These are phyloP conservation scores for Parazoanthus atlanticus DNA, from an alignment of 92 coral and sea anemone species.

Conservation along the genomic window DNA sequence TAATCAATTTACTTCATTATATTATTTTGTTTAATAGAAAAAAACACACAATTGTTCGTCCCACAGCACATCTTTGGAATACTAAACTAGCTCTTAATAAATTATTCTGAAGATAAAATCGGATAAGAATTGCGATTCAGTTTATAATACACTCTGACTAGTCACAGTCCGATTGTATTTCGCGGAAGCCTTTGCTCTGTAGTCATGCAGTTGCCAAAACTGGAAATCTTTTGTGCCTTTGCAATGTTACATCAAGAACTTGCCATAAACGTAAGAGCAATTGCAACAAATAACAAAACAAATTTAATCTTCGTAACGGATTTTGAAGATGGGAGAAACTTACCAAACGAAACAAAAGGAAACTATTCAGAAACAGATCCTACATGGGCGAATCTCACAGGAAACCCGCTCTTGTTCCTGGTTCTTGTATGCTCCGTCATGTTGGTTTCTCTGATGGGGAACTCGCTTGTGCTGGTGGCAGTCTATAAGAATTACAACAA, in stretches of 20 bases:
- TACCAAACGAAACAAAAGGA: background rate
- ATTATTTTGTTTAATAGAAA: no score
- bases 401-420: background rate
- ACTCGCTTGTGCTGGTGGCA: constrained; percentile 7
- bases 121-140: background rate
- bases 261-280: background rate
- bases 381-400: background rate
- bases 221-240: background rate
- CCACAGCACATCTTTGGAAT: background rate
- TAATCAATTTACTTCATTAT: background rate
- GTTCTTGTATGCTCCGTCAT: constrained; percentile 1
- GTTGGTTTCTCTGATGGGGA: constrained; percentile 8
- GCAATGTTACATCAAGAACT: background rate
- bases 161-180: background rate
- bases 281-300: background rate
- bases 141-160: background rate
- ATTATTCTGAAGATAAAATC: background rate
- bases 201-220: background rate
- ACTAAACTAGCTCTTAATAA: background rate
- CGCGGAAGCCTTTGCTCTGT: background rate
- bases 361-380: background rate
- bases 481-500: background rate
- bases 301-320: background rate
- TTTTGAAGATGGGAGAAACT: background rate
- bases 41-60: no score